Percentiles rank a stretch among this genome's conserved stretches.
Conservation (phyloP, 2,113 vertebrate species). For the Otis tarda region DNA sequence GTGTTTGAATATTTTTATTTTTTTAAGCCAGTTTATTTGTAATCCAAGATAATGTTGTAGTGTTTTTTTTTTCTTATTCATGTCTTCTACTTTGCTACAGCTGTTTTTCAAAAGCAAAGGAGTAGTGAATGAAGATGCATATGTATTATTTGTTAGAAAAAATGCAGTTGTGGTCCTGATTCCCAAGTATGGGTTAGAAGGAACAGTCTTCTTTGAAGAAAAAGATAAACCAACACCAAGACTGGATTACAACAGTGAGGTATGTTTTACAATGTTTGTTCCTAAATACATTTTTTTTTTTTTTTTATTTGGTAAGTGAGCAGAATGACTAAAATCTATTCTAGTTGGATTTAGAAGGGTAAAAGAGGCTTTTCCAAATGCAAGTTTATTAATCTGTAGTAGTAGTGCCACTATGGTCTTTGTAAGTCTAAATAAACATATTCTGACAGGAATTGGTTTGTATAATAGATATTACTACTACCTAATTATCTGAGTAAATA, state of each 20-base stretch:
- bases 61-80: not conserved
- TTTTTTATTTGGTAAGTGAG: not conserved
- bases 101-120: constrained; percentile 94
- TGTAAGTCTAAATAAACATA: not conserved
- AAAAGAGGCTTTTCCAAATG: not conserved
- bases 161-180: constrained; percentile 97
- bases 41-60: not conserved
- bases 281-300: not conserved
- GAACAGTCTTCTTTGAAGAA: constrained; percentile 93
- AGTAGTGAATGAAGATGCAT: constrained; percentile 92
- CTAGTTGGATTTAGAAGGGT: not conserved
- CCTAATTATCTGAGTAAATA: not conserved
- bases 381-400: not conserved
- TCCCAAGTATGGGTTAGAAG: constrained; percentile 95
- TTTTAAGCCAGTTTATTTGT: not conserved
- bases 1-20: not conserved
- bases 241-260: constrained; percentile 88
- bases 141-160: constrained; percentile 92
- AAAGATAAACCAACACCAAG: constrained; percentile 83
- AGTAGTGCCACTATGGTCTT: not conserved
- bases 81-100: constrained; percentile 69
- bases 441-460: not conserved
- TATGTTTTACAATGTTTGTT: constrained; percentile 37
- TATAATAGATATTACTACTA: not conserved
- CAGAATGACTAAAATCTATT: not conserved